Evolutionary conservation across 2,113 vertebrate genomes (phyloP).

Genomic region (Platysteira castanea): DNA sequence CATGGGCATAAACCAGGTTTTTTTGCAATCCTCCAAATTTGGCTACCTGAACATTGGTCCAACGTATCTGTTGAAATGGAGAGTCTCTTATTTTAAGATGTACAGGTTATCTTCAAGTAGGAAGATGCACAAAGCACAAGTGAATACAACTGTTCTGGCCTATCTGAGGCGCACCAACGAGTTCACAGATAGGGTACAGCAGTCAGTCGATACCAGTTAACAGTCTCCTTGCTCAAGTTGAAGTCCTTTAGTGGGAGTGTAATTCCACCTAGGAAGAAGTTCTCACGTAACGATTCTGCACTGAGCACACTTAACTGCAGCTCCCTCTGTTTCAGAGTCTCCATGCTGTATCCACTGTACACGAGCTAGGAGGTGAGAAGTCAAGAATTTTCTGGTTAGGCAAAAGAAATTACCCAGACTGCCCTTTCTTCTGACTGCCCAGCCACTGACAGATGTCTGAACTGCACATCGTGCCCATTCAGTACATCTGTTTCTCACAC

Average conservation of each 20-base stretch:
- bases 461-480: neutral
- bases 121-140: constrained; percentile 57
- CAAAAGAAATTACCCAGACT: neutral
- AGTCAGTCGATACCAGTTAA: constrained; percentile 93
- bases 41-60: constrained; percentile 66
- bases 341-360: constrained; percentile 92
- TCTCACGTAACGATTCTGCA: constrained; percentile 93
- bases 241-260: constrained; percentile 93
- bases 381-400: neutral
- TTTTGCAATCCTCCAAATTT: constrained; percentile 34
- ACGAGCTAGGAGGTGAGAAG: constrained; percentile 80
- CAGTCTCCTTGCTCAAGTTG: constrained; percentile 94
- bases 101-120: constrained; percentile 62
- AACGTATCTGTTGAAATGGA: constrained; percentile 37
- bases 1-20: neutral
- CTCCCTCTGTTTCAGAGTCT: constrained; percentile 87
- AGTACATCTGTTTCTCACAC: neutral
- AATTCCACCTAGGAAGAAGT: constrained; percentile 92
- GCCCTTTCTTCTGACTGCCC: neutral
- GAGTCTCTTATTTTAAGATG: constrained; percentile 36
- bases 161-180: neutral
- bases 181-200: constrained; percentile 84
- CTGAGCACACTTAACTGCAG: constrained; percentile 95
- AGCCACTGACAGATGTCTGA: neutral
- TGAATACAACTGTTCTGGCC: neutral